Conservation (phyloP, 1,140 invertebrate genomes). For the Lordiphosa mommai region DNA sequence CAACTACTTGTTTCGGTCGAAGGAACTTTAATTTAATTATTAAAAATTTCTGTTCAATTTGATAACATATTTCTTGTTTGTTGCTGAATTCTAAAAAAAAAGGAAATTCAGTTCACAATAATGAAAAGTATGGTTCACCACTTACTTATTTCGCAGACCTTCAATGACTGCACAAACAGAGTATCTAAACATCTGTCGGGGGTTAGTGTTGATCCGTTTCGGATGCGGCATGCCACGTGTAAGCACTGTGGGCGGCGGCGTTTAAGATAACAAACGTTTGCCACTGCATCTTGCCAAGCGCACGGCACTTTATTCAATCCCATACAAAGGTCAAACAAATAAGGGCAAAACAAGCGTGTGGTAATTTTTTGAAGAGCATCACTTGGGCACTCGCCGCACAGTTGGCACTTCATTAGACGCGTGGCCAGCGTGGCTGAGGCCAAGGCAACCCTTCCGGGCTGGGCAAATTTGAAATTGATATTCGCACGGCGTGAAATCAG, state of each 20-base stretch:
- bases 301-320: slow-evolving; percentile 43
- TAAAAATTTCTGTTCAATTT: too few relatives aligned
- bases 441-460: slow-evolving; percentile 16
- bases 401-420: slow-evolving; percentile 70
- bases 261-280: slow-evolving; percentile 53
- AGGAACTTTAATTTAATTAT: too few relatives aligned
- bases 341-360: slow-evolving; percentile 39
- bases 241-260: slow-evolving; percentile 30
- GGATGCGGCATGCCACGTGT: slow-evolving; percentile 40
- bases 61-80: too few relatives aligned
- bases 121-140: too few relatives aligned
- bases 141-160: too few relatives aligned
- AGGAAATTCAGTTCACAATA: too few relatives aligned
- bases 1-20: too few relatives aligned
- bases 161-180: too few relatives aligned
- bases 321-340: slow-evolving; percentile 69
- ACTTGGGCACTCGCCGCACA: slow-evolving; percentile 31
- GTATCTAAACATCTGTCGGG: slow-evolving; percentile 15
- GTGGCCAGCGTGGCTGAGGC: slow-evolving; percentile 31
- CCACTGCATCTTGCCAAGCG: slow-evolving; percentile 23
- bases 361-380: slow-evolving; percentile 17
- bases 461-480: slow-evolving; percentile 78
- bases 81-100: too few relatives aligned
- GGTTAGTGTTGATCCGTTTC: slow-evolving; percentile 24
- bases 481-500: slow-evolving; percentile 71